A percentile compares a stretch with the other conserved stretches of the same genome.
These are phyloP conservation scores for Hiodon tergisus DNA, from an alignment of 2,113 vertebrate genomes.

Conservation along the genomic window DNA sequence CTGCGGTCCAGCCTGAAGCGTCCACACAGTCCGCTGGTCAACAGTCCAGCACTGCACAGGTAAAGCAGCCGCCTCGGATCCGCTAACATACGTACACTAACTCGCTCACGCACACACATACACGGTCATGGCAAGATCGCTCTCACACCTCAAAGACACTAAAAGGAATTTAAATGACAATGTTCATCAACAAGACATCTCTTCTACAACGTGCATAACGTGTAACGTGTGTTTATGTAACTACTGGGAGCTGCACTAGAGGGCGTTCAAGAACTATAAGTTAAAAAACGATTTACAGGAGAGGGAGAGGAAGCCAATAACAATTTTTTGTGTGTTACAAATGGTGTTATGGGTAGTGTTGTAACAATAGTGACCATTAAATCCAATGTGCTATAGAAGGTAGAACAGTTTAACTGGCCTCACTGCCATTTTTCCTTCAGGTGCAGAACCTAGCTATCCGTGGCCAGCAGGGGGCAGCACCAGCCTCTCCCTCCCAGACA, in stretches of 20 bases:
- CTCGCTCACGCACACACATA: not conserved
- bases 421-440: slow-evolving; percentile 49
- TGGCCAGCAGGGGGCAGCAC: slow-evolving; percentile 68
- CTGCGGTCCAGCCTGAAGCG: slow-evolving; percentile 83
- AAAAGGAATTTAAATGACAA: not conserved
- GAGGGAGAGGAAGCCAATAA: not conserved
- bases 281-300: not conserved
- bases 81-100: not conserved
- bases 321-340: not conserved
- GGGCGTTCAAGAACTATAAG: not conserved
- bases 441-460: slow-evolving; percentile 82
- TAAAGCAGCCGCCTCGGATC: slow-evolving; percentile 39
- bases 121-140: not conserved
- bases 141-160: not conserved
- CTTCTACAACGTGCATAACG: no score
- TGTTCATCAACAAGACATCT: no score
- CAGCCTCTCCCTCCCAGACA: slow-evolving; percentile 46
- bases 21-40: slow-evolving; percentile 58
- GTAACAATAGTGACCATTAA: not conserved
- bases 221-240: slow-evolving; percentile 6
- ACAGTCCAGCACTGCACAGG: slow-evolving; percentile 69
- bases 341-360: not conserved
- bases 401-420: not conserved
- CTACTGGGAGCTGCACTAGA: slow-evolving; percentile 11
- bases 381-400: not conserved